These are phyloP conservation scores for Lepidocyrtoides sp. DNA, from an alignment of 2,888 invertebrate species.

Conservation along the genomic window DNA sequence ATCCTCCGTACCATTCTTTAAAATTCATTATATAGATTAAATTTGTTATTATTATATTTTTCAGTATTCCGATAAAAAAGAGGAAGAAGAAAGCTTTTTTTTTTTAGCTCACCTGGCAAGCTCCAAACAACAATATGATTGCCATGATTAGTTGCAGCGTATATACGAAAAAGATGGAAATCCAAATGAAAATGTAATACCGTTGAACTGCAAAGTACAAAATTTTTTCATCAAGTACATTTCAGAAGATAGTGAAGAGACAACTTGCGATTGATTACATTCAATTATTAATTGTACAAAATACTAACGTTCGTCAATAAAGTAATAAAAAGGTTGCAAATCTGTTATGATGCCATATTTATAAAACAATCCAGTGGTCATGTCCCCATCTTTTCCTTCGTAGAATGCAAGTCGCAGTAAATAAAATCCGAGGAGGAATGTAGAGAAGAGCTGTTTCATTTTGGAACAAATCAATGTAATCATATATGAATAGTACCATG, in stretches of 20 bases:
- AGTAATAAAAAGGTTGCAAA: constrained; percentile 81
- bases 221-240: neutral
- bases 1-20: constrained; percentile 81
- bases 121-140: constrained; percentile 82
- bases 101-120: constrained; percentile 77
- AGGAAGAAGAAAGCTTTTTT: neutral
- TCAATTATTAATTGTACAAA: too few species aligned
- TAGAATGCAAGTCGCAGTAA: constrained; percentile 81
- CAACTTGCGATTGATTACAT: neutral
- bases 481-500: neutral
- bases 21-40: neutral
- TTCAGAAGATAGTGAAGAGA: neutral
- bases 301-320: constrained; percentile 81
- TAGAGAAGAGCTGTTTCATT: constrained; percentile 79
- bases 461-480: too few species aligned
- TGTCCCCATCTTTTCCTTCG: constrained; percentile 83
- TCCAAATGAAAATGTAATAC: constrained; percentile 83
- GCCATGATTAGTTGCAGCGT: constrained; percentile 83
- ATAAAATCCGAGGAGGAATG: constrained; percentile 81
- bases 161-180: constrained; percentile 81
- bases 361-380: constrained; percentile 82
- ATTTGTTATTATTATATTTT: neutral
- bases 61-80: neutral
- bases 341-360: constrained; percentile 81
- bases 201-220: constrained; percentile 72